Conservation (phyloP, 2,888 invertebrate species). For the Synanthedon vespiformis region DNA sequence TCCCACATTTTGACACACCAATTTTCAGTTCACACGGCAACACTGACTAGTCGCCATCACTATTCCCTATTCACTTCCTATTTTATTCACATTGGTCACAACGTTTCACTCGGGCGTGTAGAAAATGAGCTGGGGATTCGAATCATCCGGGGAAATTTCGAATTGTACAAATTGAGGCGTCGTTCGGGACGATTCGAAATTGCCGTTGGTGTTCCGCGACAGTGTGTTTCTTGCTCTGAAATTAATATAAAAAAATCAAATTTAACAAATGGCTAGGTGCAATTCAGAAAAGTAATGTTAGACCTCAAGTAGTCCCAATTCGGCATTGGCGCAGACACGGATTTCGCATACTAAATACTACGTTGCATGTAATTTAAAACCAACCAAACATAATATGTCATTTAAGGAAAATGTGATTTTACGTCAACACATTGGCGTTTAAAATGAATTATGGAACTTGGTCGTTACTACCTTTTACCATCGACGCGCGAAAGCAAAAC, state of each 20-base stretch:
- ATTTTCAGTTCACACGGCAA: background rate
- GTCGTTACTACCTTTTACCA: no score
- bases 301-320: no score
- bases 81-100: no score
- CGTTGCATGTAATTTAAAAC: no score
- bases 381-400: no score
- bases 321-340: no score
- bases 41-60: background rate
- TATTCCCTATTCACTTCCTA: background rate
- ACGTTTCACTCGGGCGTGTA: constrained; percentile 77
- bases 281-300: no score
- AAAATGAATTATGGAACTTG: no score
- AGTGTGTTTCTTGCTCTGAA: constrained; percentile 66
- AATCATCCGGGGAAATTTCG: constrained; percentile 66
- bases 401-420: no score
- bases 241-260: background rate
- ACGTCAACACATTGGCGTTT: no score
- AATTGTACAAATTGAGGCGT: constrained; percentile 60
- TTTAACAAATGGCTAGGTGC: background rate
- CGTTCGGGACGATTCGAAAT: constrained; percentile 60
- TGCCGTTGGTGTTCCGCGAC: constrained; percentile 46
- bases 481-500: no score
- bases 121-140: constrained; percentile 86
- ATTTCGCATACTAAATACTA: no score
- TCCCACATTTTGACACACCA: background rate